These are phyloP conservation scores for Valencia hispanica DNA, from an alignment of 2,797 vertebrate genomes.

Conservation along the genomic window DNA sequence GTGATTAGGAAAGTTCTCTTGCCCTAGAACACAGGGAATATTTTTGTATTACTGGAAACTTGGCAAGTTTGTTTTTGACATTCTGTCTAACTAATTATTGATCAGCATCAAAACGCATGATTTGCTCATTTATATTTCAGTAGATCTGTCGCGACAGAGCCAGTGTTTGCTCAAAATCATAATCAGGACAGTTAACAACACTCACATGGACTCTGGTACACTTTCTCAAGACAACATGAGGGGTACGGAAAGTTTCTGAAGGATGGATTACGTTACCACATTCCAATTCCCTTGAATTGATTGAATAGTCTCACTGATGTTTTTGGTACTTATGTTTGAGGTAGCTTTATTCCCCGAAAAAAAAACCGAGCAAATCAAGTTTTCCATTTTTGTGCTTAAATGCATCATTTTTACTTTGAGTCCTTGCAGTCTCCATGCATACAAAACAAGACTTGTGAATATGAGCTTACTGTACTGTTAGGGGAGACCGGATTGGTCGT, in stretches of 20 bases:
- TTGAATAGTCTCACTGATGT: neutral
- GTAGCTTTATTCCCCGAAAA: neutral
- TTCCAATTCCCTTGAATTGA: neutral
- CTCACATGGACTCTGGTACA: neutral
- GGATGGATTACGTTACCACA: neutral
- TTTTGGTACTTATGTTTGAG: neutral
- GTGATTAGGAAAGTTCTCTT: slow-evolving; percentile 63
- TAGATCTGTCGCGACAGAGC: slow-evolving; percentile 29
- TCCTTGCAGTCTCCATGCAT: too few species aligned
- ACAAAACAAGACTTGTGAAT: too few species aligned
- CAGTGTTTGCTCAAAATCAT: slow-evolving; percentile 5
- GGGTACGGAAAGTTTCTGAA: neutral
- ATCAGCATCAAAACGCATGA: slow-evolving; percentile 52
- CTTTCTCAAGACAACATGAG: neutral
- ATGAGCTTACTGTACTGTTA: too few species aligned
- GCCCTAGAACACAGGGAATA: slow-evolving; percentile 46
- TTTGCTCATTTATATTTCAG: slow-evolving; percentile 48
- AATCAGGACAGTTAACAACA: slow-evolving; percentile 26
- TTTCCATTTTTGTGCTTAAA: neutral
- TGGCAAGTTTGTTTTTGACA: slow-evolving; percentile 61
- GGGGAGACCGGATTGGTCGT: too few species aligned
- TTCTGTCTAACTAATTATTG: slow-evolving; percentile 67
- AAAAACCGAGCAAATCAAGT: neutral
- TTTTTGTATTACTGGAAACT: slow-evolving; percentile 50
- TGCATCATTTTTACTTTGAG: too few species aligned